Percentiles rank a stretch among this genome's conserved stretches.
phyloP scores from a whole-genome alignment of 2,797 vertebrate species.

The Myotis pilosus region DNA sequence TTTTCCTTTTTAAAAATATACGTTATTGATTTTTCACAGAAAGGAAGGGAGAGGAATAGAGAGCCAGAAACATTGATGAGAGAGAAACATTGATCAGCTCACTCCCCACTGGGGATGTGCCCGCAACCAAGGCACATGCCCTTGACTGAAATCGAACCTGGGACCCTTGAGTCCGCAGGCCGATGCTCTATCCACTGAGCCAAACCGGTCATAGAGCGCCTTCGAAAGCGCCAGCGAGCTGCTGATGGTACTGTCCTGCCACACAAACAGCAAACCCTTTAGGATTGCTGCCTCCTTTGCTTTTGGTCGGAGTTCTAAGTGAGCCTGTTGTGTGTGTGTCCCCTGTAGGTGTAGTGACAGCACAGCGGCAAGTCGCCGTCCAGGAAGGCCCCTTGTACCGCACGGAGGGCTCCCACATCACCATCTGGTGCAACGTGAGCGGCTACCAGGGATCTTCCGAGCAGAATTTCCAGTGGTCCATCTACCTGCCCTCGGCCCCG shows the following conservation, averaged over 20 bases:
- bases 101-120: too few relatives aligned
- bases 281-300: background rate
- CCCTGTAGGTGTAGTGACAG: slow-evolving; percentile 77
- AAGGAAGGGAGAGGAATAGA: too few relatives aligned
- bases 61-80: too few relatives aligned
- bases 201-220: background rate
- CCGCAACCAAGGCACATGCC: too few relatives aligned
- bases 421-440: slow-evolving; percentile 87
- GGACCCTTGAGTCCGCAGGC: too few relatives aligned
- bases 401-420: slow-evolving; percentile 84
- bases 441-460: slow-evolving; percentile 82
- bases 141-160: too few relatives aligned
- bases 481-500: slow-evolving; percentile 79
- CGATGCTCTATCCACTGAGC: too few relatives aligned
- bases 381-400: slow-evolving; percentile 86
- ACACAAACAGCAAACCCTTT: background rate
- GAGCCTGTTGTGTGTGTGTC: background rate
- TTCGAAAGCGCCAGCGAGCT: slow-evolving; percentile 22
- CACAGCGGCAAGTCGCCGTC: slow-evolving; percentile 84
- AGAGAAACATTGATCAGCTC: too few relatives aligned
- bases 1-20: too few relatives aligned
- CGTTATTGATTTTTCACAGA: too few relatives aligned
- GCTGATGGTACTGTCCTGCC: background rate
- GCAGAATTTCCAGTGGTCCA: slow-evolving; percentile 85
- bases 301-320: background rate